Base-by-base conservation (phyloP, 2,113 vertebrate species). In the Delphinus delphis region DNA sequence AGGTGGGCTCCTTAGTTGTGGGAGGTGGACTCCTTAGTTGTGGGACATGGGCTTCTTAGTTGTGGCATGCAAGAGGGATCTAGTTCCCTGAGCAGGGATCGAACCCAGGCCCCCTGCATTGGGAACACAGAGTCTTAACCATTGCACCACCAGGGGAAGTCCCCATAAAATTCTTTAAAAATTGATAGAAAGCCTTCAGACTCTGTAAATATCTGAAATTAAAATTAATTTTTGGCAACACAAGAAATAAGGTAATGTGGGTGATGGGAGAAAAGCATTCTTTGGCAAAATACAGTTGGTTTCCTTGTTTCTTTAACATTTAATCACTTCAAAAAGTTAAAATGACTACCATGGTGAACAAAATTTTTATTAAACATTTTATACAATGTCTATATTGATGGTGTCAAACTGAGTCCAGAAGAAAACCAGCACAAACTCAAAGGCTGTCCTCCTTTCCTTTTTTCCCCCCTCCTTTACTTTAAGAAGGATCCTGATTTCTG, bases 211-310 rank as follows among this genome's bases (percentile, higher is more conserved):
- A 93, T n/a, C 65, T 84, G 15, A 84, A 65, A 44, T 62, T 38
- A 97, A 93, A 88, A 91, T 93, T 84, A 91, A 63, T 74, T 96
- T 79, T 60, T 86, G 68, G 26, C 18, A 88, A 67, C 26, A 79
- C 5, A 88, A 90, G 10, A 89, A 95, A 90, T 71, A 81, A 87
- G 36, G 21, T 92, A 81, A 63, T 26, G 20, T n/a, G 13, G 17
- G 28, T 93, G 5, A 90, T 25, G 25, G 5, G 3, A 26, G 38
- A 79, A 36, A 38, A 50, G 23, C 31, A 81, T 47, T 62, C 25
- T 76, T 81, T 47, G 36, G 25, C 81, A 82, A 90, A 76, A 68
- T 3, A 89, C 36, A 67, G 38, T 8, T 88, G 38, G 12, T 86
- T 81, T 94, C n/a, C 36, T n/a, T 86, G 74, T 60, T 87, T 67